A percentile compares a stretch with the other conserved stretches of the same genome.
Conservation (phyloP, 2,797 vertebrate species). For the Benthosema pterotum region DNA sequence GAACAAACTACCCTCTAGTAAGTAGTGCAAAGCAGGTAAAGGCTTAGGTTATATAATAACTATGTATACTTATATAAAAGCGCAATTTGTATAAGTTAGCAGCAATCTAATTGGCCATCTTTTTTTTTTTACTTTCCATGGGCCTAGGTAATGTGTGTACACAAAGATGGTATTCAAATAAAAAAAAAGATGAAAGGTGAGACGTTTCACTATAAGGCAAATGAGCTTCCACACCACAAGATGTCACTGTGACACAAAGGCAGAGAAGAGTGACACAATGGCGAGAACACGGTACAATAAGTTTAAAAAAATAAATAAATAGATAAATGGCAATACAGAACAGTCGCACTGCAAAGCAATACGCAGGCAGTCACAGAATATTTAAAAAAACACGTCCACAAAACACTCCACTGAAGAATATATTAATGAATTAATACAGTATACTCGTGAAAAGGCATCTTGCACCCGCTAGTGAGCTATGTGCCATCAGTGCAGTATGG, state of each 20-base stretch:
- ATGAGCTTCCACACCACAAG: slow-evolving; percentile 60
- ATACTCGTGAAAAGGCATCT: slow-evolving; percentile 52
- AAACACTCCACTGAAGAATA: slow-evolving; percentile 54
- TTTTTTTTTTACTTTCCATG: slow-evolving; percentile 17
- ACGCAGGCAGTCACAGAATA: slow-evolving; percentile 67
- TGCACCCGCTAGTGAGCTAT: slow-evolving; percentile 39
- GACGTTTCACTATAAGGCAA: slow-evolving; percentile 69
- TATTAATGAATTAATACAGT: slow-evolving; percentile 63
- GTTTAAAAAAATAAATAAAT: background rate
- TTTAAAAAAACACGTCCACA: slow-evolving; percentile 59
- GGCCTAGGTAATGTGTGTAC: slow-evolving; percentile 32
- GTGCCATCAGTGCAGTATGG: slow-evolving; percentile 44
- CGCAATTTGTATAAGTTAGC: slow-evolving; percentile 6
- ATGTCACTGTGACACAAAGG: slow-evolving; percentile 64
- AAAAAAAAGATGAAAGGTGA: slow-evolving; percentile 65
- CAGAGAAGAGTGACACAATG: slow-evolving; percentile 58
- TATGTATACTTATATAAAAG: slow-evolving; percentile 5
- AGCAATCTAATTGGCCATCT: slow-evolving; percentile 32
- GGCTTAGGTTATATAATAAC: slow-evolving; percentile 14
- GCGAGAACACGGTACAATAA: slow-evolving; percentile 68
- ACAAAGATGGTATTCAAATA: slow-evolving; percentile 58
- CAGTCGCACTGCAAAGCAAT: slow-evolving; percentile 72
- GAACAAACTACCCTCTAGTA: slow-evolving; percentile 7
- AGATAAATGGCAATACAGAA: slow-evolving; percentile 71
- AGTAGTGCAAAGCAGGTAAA: slow-evolving; percentile 24